Evolutionary conservation across 2,113 vertebrate genomes (phyloP), one percentile per base, ranked within the genome.

Genomic region (Pygoscelis adeliae): DNA sequence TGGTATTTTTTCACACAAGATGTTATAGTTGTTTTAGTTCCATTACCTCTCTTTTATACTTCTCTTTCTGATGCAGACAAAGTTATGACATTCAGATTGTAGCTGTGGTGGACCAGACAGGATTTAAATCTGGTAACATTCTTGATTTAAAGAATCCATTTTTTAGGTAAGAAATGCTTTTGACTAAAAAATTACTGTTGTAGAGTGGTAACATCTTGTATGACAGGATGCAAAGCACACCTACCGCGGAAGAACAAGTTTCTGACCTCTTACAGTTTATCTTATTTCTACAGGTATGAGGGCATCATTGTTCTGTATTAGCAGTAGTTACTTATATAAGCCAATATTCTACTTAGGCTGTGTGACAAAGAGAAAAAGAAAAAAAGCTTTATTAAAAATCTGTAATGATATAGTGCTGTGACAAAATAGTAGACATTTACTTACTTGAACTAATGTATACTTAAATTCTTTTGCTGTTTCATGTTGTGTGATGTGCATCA

Each of bases 71-170:
- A 83, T 85, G 22, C 90, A 99, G 98, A 81, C 98, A 99, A 92
- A 99, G 98, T 96, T 99, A 98, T 40, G 98, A 98, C 86, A 98
- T 99, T 97, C 97, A 98, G 84, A 98, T 98, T 71, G 97, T 97
- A 77, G 98, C 97, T 16, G 95, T 98, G 27, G 98, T 99, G 27
- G 98, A 99, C 74, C 98, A 99, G 84, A 98, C 97, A 30, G 98
- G 98, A 70, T 98, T 98, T 96, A 98, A 95, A 93, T 99, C 98
- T 77, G 98, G 97, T 85, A 99, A 99, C 85, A 91, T 81, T 34
- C 96, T 99, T 71, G 97, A 99, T 92, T 98, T 98, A 89, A 99
- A 99, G 96, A 98, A 98, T 80, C 98, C 94, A 25, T 98, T 98
- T 97, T 99, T 98, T 93, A 98, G 98, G 98, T 98, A 97, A 98